Percentiles rank a stretch among this genome's conserved stretches.
phyloP scores from a whole-genome alignment of 1,140 invertebrate species.

The Calliopsis andreniformis region DNA sequence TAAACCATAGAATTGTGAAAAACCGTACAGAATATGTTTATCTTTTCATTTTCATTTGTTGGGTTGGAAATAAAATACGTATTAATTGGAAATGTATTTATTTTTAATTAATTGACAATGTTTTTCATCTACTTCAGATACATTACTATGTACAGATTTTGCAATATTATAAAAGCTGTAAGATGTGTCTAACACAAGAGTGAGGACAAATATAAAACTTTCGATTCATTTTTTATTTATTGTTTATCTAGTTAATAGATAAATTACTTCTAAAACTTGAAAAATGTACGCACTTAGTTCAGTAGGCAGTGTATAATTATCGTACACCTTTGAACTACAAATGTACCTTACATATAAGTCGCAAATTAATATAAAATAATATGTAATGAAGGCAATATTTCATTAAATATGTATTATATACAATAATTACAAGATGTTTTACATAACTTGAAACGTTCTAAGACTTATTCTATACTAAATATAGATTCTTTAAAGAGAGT shows the following conservation, averaged over 20 bases:
- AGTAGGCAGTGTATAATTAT: slow-evolving; percentile 29
- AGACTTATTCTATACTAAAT: slow-evolving; percentile 5
- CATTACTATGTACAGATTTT: background rate
- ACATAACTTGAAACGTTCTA: slow-evolving; percentile 9
- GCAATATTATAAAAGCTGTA: background rate
- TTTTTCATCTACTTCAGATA: background rate
- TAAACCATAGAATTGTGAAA: too few relatives aligned
- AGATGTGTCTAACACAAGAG: background rate
- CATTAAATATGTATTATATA: slow-evolving; percentile 31
- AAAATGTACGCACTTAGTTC: too few relatives aligned
- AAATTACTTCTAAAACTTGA: too few relatives aligned
- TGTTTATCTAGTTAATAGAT: too few relatives aligned
- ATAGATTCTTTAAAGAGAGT: slow-evolving; percentile 2
- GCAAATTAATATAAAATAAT: slow-evolving; percentile 35
- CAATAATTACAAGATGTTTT: slow-evolving; percentile 37
- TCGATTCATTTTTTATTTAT: slow-evolving; percentile 21
- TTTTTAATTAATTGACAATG: slow-evolving; percentile 3
- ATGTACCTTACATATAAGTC: slow-evolving; percentile 13
- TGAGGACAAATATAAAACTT: background rate
- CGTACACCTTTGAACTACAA: slow-evolving; percentile 7
- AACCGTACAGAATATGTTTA: too few relatives aligned
- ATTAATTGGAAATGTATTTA: background rate
- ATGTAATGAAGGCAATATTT: slow-evolving; percentile 21
- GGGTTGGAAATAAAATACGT: background rate
- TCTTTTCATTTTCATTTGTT: too few relatives aligned